These are phyloP conservation scores for Anolis sagrei DNA, from an alignment of 2,113 vertebrate genomes.

Conservation along the genomic window DNA sequence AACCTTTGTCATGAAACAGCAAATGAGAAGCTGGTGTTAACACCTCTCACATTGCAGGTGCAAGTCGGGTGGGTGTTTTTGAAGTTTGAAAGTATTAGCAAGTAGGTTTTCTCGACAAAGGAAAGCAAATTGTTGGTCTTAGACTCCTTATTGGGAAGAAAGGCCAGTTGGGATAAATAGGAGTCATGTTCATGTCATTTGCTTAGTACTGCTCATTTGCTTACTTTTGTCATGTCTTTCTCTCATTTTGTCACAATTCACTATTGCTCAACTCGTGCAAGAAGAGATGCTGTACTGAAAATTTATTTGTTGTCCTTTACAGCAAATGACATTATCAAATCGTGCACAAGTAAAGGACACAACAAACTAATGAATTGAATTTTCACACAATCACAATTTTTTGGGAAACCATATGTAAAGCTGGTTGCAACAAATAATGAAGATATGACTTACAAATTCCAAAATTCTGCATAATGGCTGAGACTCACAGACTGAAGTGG, in stretches of 20 bases:
- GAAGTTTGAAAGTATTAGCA: conserved; percentile 15
- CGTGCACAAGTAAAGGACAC: background rate
- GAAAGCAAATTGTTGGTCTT: conserved; percentile 17
- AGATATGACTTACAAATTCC: background rate
- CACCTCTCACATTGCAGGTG: conserved; percentile 15
- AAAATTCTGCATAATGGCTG: background rate
- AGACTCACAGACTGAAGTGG: too few relatives aligned
- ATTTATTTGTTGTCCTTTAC: background rate
- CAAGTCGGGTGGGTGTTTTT: background rate
- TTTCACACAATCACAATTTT: background rate
- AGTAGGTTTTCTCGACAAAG: conserved; percentile 3
- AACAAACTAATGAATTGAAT: background rate
- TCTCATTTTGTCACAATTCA: background rate
- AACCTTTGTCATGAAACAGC: conserved; percentile 36
- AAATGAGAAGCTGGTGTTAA: conserved; percentile 13
- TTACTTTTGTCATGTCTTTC: background rate
- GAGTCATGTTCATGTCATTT: background rate
- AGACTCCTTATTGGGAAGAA: background rate
- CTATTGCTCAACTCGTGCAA: background rate
- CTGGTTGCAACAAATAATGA: background rate
- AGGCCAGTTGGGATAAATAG: background rate
- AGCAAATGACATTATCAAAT: background rate
- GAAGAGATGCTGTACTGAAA: background rate
- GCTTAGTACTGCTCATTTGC: background rate
- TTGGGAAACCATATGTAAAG: background rate